phyloP scores from a whole-genome alignment of 2,797 vertebrate species.

The Emys orbicularis region DNA sequence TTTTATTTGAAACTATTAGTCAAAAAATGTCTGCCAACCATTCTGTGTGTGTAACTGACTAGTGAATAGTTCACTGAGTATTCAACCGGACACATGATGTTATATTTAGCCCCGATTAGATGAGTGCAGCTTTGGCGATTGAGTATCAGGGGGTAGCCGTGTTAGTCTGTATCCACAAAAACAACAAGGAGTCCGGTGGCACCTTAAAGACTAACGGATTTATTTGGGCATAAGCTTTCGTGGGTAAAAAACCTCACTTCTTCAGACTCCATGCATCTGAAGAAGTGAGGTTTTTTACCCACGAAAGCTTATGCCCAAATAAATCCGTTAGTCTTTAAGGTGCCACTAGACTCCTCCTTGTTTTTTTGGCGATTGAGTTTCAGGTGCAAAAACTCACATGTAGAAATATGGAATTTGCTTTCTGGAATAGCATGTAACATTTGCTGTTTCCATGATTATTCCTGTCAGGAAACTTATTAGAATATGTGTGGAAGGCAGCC shows the following conservation, averaged over 20 bases:
- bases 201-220: no score
- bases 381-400: not conserved
- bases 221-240: no score
- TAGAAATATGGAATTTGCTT: not conserved
- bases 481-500: constrained; percentile 24
- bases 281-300: no score
- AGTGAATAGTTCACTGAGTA: not conserved
- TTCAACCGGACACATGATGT: not conserved
- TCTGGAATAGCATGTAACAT: not conserved
- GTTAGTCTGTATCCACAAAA: no score
- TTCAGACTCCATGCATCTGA: no score
- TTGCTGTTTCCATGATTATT: not conserved
- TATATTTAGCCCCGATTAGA: not conserved
- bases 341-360: no score
- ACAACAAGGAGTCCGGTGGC: no score
- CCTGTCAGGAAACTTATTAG: not conserved
- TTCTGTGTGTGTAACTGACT: not conserved
- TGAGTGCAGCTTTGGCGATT: not conserved
- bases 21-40: not conserved
- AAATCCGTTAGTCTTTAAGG: no score
- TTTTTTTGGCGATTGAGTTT: not conserved
- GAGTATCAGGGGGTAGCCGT: not conserved
- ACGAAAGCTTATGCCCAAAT: no score
- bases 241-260: no score
- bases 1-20: not conserved